A percentile compares a stretch with the other conserved stretches of the same genome.
Conservation (phyloP, 1,140 invertebrate species). For the Drosophila baimaii region DNA sequence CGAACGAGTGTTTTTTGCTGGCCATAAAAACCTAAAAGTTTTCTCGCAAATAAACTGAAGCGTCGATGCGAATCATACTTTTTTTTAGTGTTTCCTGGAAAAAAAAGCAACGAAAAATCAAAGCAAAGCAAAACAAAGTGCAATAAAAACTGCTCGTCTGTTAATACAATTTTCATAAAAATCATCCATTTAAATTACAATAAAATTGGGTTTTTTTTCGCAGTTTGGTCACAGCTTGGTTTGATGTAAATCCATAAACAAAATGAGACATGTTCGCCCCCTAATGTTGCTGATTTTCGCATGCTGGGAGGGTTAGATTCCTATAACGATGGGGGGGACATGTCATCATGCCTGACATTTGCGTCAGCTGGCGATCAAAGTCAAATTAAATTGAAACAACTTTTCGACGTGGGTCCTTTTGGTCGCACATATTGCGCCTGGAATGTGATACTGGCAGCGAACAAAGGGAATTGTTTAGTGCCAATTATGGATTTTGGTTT, state of each 20-base stretch:
- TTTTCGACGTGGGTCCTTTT: slow-evolving; percentile 37
- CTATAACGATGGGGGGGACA: slow-evolving; percentile 41
- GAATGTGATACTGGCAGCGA: slow-evolving; percentile 2
- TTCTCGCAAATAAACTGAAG: slow-evolving; percentile 48
- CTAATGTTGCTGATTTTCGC: slow-evolving; percentile 59
- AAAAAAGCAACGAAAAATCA: too few relatives aligned
- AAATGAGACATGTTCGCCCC: slow-evolving; percentile 63
- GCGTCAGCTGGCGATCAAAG: slow-evolving; percentile 81
- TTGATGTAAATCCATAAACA: slow-evolving; percentile 74
- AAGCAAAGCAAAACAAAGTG: slow-evolving; percentile 23
- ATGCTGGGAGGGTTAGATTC: slow-evolving; percentile 31
- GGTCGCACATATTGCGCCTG: slow-evolving; percentile 23
- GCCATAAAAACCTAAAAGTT: slow-evolving; percentile 33
- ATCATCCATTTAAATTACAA: slow-evolving; percentile 70
- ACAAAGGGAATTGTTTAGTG: slow-evolving; percentile 36
- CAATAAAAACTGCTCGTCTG: slow-evolving; percentile 58
- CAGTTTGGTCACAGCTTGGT: slow-evolving; percentile 63
- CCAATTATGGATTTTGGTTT: slow-evolving; percentile 37
- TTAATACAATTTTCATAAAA: slow-evolving; percentile 72
- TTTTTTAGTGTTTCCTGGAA: slow-evolving; percentile 16
- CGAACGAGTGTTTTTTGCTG: slow-evolving; percentile 35
- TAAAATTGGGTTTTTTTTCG: slow-evolving; percentile 34
- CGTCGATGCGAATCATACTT: slow-evolving; percentile 36
- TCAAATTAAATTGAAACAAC: slow-evolving; percentile 81
- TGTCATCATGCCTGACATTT: slow-evolving; percentile 63